Evolutionary conservation across 2,797 vertebrate genomes (phyloP).

Genomic region (Avahi laniger): DNA sequence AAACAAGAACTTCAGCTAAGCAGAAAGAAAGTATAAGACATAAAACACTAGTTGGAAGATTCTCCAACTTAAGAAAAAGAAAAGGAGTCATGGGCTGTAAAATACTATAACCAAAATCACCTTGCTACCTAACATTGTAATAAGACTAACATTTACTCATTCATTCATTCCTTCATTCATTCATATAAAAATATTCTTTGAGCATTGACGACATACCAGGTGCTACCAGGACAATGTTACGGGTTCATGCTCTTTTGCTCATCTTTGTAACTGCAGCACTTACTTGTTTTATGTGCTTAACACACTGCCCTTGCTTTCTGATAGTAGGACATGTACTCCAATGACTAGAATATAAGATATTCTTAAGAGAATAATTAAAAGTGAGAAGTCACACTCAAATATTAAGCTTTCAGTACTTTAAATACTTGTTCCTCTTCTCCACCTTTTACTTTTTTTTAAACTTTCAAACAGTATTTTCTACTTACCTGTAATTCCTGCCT

Average conservation of each 20-base stretch:
- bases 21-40: slow-evolving; percentile 50
- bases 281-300: background rate
- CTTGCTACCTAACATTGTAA: background rate
- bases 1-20: slow-evolving; percentile 63
- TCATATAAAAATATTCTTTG: background rate
- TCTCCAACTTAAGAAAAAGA: slow-evolving; percentile 36
- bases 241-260: background rate
- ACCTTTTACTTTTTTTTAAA: background rate
- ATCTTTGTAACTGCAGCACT: background rate
- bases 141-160: background rate
- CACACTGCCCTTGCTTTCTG: background rate
- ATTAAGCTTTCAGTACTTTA: background rate
- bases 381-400: slow-evolving; percentile 30
- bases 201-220: background rate
- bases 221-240: background rate
- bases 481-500: slow-evolving; percentile 16
- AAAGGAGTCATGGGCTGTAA: slow-evolving; percentile 3
- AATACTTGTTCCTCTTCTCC: background rate
- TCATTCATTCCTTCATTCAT: background rate
- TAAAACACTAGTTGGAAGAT: slow-evolving; percentile 24
- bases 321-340: background rate
- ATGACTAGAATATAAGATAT: background rate
- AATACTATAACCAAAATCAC: background rate
- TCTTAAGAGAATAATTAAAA: background rate
- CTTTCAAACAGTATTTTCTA: slow-evolving; percentile 50